Conservation (phyloP, 2,888 invertebrate species). For the Seira musarum region DNA sequence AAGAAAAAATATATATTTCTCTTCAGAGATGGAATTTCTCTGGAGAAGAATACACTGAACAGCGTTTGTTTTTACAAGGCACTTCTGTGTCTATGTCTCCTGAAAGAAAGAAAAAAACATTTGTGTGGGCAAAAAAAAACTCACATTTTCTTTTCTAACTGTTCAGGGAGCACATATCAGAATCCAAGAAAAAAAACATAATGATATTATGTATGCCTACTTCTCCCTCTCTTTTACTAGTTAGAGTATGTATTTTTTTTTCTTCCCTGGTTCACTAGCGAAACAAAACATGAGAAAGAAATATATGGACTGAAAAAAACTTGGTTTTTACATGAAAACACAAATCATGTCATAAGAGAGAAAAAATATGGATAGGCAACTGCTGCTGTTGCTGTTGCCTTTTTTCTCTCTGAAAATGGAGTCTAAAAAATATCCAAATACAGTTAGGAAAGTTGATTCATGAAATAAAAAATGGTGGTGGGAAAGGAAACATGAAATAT, state of each 20-base stretch:
- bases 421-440: neutral
- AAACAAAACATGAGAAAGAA: neutral
- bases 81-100: too few relatives aligned
- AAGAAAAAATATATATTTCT: neutral
- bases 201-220: neutral
- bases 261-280: too few relatives aligned
- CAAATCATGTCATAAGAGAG: constrained; percentile 55
- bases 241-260: neutral
- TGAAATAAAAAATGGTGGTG: neutral
- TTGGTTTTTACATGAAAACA: constrained; percentile 50
- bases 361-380: constrained; percentile 12
- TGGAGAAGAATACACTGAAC: too few relatives aligned
- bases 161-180: neutral
- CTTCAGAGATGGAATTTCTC: neutral
- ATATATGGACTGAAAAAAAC: constrained; percentile 21
- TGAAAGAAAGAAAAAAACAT: constrained; percentile 9
- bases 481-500: neutral
- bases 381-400: too few relatives aligned
- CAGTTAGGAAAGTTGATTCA: neutral
- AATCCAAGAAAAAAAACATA: neutral
- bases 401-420: neutral
- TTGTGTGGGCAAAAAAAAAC: too few relatives aligned
- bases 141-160: too few relatives aligned
- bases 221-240: neutral
- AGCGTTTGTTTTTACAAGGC: too few relatives aligned